These are phyloP conservation scores for Andrena dorsata DNA, from an alignment of 2,888 invertebrate species.

Conservation along the genomic window DNA sequence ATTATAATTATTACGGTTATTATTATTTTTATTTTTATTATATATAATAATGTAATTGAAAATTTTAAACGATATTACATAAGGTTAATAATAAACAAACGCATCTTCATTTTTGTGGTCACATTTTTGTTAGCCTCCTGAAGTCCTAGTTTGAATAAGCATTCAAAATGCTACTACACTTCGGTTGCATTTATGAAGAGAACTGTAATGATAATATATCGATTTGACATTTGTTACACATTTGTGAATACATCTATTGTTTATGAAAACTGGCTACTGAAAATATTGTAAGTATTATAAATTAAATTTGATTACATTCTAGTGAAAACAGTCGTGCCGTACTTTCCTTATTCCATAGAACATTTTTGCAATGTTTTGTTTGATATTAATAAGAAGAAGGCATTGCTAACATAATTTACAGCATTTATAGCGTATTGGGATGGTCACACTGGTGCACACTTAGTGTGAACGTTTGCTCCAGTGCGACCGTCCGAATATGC, in stretches of 20 bases:
- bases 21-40: conserved; percentile 78
- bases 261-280: conserved; percentile 36
- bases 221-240: conserved; percentile 36
- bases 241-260: conserved; percentile 37
- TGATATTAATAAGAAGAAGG: background rate
- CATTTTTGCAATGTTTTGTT: conserved; percentile 1
- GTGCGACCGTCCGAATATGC: no score
- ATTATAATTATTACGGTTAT: conserved; percentile 65
- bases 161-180: conserved; percentile 7
- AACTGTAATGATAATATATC: conserved; percentile 29
- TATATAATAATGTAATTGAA: conserved; percentile 85
- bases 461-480: no score
- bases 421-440: no score
- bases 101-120: conserved; percentile 82
- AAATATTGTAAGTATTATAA: conserved; percentile 49
- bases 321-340: conserved; percentile 37
- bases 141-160: conserved; percentile 30
- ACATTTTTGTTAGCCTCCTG: conserved; percentile 56
- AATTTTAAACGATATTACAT: conserved; percentile 85
- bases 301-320: conserved; percentile 52
- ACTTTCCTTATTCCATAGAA: conserved; percentile 17
- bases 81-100: conserved; percentile 85
- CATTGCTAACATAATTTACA: conserved; percentile 1
- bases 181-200: conserved; percentile 4
- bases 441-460: no score